phyloP scores from a whole-genome alignment of 2,888 invertebrate genomes.

The Escarpia spicata region DNA sequence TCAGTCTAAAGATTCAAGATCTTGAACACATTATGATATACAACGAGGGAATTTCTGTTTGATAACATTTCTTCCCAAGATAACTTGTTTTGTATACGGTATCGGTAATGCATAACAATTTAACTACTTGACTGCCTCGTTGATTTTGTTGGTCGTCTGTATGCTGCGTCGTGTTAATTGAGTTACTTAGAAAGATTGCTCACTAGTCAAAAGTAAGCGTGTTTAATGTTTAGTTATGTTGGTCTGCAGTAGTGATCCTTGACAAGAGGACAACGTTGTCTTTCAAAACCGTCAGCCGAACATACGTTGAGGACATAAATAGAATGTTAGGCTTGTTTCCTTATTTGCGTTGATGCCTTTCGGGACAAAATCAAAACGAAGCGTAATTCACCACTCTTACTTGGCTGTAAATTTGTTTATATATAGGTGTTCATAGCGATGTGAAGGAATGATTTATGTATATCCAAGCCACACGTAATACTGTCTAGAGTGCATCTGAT shows the following conservation, averaged over 20 bases:
- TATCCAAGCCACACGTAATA: not conserved
- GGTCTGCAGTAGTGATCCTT: not conserved
- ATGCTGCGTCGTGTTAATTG: not conserved
- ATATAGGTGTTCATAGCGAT: not conserved
- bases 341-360: too few relatives aligned
- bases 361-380: not conserved
- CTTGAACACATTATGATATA: not conserved
- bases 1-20: conserved; percentile 9
- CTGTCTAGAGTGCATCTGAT: too few relatives aligned
- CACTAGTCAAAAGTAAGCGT: not conserved
- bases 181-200: conserved; percentile 10
- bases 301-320: too few relatives aligned
- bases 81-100: not conserved
- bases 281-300: not conserved
- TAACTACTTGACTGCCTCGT: not conserved
- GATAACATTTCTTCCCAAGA: not conserved
- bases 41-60: not conserved
- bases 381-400: not conserved
- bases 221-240: conserved; percentile 13
- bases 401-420: not conserved
- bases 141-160: not conserved
- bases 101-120: not conserved
- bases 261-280: not conserved
- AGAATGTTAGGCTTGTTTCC: too few relatives aligned
- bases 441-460: not conserved